Base-by-base conservation (phyloP, 2,113 vertebrate species). In the Misgurnus anguillicaudatus region DNA sequence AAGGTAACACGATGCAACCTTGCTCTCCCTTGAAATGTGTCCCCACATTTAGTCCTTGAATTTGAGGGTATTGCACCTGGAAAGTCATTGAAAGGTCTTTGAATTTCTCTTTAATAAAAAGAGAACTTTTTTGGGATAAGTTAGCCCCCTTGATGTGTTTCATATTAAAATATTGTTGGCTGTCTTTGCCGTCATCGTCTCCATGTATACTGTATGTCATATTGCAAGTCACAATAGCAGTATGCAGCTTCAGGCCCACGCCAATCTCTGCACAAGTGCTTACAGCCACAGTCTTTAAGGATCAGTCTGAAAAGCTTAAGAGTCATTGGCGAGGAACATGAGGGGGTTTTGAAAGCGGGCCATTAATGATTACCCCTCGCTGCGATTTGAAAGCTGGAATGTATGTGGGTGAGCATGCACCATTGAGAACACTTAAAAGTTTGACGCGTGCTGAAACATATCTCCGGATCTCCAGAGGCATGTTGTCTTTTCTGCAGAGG, bases 391-490 rank as follows among this genome's bases (percentile, higher is more conserved):
- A 42, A 31, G 69, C 58, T 24, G 47, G 51, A 24, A 42, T 42
- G 38, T 74, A 19, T 45, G 70, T 57, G 70, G 69, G 61, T 80
- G 78, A 39, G 2, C 14, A n/a, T n/a, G 36, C 36, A 58, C 10
- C 62, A 21, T 66, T 14, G 7, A 39, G 53, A 47, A 67, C 13
- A 60, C 47, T 80, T 80, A 7, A 61, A 53, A 7, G 17, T 51
- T 80, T 39, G 17, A 51, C 17, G 17, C 63, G 3, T 80, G 79
- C 65, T n/a, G 31, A 75, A 41, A 68, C 79, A 62, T 36, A 80
- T 68, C 79, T 58, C 71, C 41, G 61, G 5, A 68, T 65, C 63
- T 67, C 71, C 42, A 58, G 48, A 80, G 69, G 17, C 62, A 58
- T 41, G 60, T 38, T 10, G 57, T 57, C 58, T 75, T 57, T 57